Base-by-base conservation (phyloP, 2,113 vertebrate genomes). In the Chaetodon trifascialis region DNA sequence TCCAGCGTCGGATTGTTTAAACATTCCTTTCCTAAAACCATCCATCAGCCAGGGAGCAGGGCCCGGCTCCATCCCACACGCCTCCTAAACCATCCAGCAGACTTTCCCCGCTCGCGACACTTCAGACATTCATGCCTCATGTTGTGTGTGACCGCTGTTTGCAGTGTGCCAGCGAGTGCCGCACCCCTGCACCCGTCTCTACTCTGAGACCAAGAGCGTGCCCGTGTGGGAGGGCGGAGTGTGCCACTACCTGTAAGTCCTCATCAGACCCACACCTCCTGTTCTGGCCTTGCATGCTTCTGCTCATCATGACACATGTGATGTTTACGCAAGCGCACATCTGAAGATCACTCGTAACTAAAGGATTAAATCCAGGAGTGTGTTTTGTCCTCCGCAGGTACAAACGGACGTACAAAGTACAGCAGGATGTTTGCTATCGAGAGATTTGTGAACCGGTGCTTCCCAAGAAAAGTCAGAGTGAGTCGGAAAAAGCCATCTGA, bases 131-230 rank as follows among this genome's bases (percentile, higher is more conserved):
- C 66, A 56, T 49, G 14, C 58, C 51, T 56, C 54, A 12, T 79
- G 65, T 75, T 55, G 51, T 85, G 73, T 87, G 73, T 87, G 54
- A 54, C 11, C 3, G 4, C 30, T 87, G n/a, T 88, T 63, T 81
- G 79, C 94, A 98, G 97, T 90, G 79, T 99, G 98, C 91, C 97
- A 96, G 88, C 96, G 97, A 92, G 94, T 96, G 87, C 95, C 96
- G 7, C 97, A 95, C 79, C 95, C 96, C 36, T 99, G 98, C 84
- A 99, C 97, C 0, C 95, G 97, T 65, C 96, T 99, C 62, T 97
- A 96, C 92, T 98, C 96, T 0, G 98, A 99, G 92, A 97, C 96
- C 23, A 97, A 97, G 94, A 96, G 96, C 9, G 93, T 97, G 82
- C 98, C 97, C 0, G 94, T 98, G 82, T 98, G 98, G 98, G 96